These are phyloP conservation scores for Drosophila fungiperda DNA, from an alignment of 2,888 invertebrate species.

Conservation along the genomic window DNA sequence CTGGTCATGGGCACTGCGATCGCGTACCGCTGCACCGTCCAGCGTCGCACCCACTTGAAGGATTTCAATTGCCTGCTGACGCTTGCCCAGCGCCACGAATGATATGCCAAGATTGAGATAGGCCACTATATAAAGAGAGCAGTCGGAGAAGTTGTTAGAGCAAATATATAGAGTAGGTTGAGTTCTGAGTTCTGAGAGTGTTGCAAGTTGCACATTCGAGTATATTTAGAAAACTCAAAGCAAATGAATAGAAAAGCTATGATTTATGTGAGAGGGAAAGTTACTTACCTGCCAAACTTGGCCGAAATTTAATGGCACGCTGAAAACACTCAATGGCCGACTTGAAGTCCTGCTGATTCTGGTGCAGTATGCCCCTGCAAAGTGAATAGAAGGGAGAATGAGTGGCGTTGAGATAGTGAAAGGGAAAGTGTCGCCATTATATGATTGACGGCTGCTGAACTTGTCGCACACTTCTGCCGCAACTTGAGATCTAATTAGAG, in stretches of 20 bases:
- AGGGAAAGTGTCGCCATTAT: constrained; percentile 61
- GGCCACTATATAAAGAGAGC: constrained; percentile 86
- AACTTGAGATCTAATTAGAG: constrained; percentile 68
- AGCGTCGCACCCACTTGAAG: constrained; percentile 92
- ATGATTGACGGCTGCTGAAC: constrained; percentile 64
- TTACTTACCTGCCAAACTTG: constrained; percentile 87
- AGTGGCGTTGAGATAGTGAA: constrained; percentile 22
- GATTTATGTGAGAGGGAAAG: not conserved
- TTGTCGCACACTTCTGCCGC: constrained; percentile 53
- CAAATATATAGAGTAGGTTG: not conserved
- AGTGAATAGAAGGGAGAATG: constrained; percentile 87
- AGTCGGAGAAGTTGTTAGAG: not conserved
- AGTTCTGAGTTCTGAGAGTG: not conserved
- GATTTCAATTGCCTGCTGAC: constrained; percentile 94
- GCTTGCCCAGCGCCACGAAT: constrained; percentile 91
- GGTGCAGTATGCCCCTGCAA: constrained; percentile 95
- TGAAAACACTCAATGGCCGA: constrained; percentile 96
- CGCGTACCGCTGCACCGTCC: constrained; percentile 93
- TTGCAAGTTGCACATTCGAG: no score
- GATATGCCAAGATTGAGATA: constrained; percentile 97
- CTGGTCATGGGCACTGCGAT: constrained; percentile 94
- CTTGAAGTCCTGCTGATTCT: constrained; percentile 93
- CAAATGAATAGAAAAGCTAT: not conserved
- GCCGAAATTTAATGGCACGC: constrained; percentile 96
- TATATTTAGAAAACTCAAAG: not conserved